Base-by-base conservation (phyloP, 2,888 invertebrate genomes). In the Pasiphila rectangulata region DNA sequence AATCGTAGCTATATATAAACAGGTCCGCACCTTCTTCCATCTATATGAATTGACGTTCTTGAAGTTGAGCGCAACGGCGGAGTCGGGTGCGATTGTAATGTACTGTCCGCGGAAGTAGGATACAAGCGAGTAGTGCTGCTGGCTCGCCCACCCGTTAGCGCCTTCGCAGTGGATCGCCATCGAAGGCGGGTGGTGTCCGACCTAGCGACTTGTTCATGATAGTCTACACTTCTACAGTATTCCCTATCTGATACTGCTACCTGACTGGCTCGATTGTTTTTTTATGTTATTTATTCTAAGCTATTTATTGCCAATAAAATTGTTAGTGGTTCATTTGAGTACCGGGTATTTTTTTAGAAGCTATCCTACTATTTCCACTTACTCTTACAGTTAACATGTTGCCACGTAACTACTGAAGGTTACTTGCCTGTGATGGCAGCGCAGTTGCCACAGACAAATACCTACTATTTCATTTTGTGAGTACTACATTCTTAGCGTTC, bases 61-160 rank as follows among this genome's bases (percentile, higher is more conserved):
- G n/a, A n/a, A n/a, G n/a, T n/a, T n/a, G n/a, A n/a, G n/a, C n/a
- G n/a, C n/a, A n/a, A n/a, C n/a, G n/a, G n/a, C 21, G 92, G 91
- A 59, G 91, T 69, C 5, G 94, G 94, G 63, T 91, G n/a, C 86
- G 48, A 94, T 90, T 79, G 94, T 92, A 59, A 99, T 92, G 89
- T 96, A 97, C 90, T 98, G 98, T 51, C 98, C 98, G 30, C 98
- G 92, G 87, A 98, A 98, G 82, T 95, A 95, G 72, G 96, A 96
- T 38, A 94, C 93, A 94, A 98, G 94, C 24, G 96, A 93, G 83
- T 98, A 96, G 78, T 96, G 95, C 80, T 98, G 97, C 94, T 94
- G 94, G 68, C 93, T 93, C 39, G 83, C 88, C 98, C 99, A 99
- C 10, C 85, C 89, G 12, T 79, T 79, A 40, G 87, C 83, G 16